A percentile compares a stretch with the other conserved stretches of the same genome.
These are phyloP conservation scores for Pleuronectes platessa DNA, from an alignment of 2,113 vertebrate species.

Conservation along the genomic window DNA sequence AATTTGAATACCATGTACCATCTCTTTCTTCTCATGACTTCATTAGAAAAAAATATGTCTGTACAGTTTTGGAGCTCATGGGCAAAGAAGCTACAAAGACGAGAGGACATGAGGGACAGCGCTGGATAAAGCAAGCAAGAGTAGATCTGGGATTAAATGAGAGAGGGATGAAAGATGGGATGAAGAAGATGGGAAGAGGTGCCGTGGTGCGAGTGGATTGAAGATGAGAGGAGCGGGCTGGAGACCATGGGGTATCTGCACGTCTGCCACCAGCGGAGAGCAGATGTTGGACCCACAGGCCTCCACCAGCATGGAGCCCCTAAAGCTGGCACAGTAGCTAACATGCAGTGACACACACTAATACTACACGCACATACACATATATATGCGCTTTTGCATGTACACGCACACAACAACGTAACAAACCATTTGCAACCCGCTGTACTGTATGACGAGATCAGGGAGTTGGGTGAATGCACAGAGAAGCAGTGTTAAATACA, in stretches of 20 bases:
- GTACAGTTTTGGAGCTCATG: conserved; percentile 9
- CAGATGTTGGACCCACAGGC: conserved; percentile 75
- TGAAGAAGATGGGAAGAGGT: not conserved
- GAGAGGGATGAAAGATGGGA: not conserved
- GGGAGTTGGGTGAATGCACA: not conserved
- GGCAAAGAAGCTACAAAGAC: not conserved
- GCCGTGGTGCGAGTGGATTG: conserved; percentile 21
- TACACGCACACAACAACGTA: not conserved
- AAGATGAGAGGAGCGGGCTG: conserved; percentile 41
- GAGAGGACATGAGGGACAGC: not conserved
- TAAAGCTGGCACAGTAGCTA: conserved; percentile 36
- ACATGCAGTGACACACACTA: conserved; percentile 26
- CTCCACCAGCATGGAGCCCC: conserved; percentile 53
- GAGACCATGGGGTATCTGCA: conserved; percentile 14
- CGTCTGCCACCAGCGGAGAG: conserved; percentile 58
- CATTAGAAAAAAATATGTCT: conserved; percentile 22
- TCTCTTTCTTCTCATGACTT: conserved; percentile 5
- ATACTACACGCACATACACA: not conserved
- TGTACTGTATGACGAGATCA: conserved; percentile 18
- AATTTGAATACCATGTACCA: conserved; percentile 19
- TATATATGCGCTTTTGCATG: not conserved
- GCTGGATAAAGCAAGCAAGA: not conserved
- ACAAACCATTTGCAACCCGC: not conserved
- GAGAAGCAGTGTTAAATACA: conserved; percentile 7
- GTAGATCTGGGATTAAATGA: conserved; percentile 10